Base-by-base conservation (phyloP, 2,113 vertebrate genomes). In the Chloropsis hardwickii region DNA sequence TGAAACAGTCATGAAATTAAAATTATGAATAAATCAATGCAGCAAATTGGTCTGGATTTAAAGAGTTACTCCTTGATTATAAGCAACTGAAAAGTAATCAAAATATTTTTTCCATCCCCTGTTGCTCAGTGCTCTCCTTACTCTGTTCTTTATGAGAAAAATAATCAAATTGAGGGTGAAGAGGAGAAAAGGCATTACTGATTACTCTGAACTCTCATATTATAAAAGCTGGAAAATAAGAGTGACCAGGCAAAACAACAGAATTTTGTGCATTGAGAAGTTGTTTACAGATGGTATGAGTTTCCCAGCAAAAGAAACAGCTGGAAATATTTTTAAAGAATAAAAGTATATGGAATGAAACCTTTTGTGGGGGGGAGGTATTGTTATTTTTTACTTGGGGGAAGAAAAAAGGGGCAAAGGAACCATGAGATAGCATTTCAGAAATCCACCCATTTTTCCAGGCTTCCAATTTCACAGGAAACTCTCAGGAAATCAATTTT, bases 401-500 rank as follows among this genome's bases (percentile, higher is more conserved):
- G 6, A 40, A 12, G 3, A 21, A 29, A 64, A 92, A 61, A 17
- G 25, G 71, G 58, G 58, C 6, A 2, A 88, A 80, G 12, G 9
- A 86, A 69, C 96, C 94, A 76, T 8, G 77, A 12, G 45, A 95
- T 23, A 94, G 67, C 61, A 88, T 95, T 97, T 87, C 95, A 97
- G 94, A 97, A 97, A 97, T 92, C 96, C 92, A 95, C 90, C 58
- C 69, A 0, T 94, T 94, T 97, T 88, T 97, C 87, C 95, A 97
- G 96, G 97, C 91, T 97, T 97, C 96, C 96, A 94, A 90, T 97
- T 98, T 97, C 97, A 97, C 94, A 97, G 96, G 96, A 97, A 98
- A 97, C 93, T 97, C 95, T 90, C 95, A 97, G 97, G 95, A 98
- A 98, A 98, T 97, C 96, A 24, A 83, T 78, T 97, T 96, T 86